These are phyloP conservation scores for Callyntrura guangdongensis DNA, from an alignment of 2,888 invertebrate genomes.

Conservation along the genomic window DNA sequence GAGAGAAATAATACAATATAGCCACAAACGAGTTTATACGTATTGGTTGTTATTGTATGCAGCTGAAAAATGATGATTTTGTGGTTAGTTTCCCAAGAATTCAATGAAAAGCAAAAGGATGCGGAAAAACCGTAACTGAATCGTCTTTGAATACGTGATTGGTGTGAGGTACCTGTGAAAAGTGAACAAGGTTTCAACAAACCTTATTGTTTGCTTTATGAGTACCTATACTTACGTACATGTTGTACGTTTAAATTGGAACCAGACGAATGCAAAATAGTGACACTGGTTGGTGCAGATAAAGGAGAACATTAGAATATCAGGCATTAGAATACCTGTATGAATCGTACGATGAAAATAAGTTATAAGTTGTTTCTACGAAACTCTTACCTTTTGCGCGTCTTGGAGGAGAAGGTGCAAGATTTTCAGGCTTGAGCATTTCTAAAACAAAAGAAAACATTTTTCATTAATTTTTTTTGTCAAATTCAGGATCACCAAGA, in stretches of 20 bases:
- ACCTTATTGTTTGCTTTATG: not conserved
- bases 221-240: too few relatives aligned
- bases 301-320: not conserved
- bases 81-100: not conserved
- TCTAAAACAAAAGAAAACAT: constrained; percentile 25
- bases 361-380: not conserved
- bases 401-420: constrained; percentile 54
- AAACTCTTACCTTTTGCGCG: constrained; percentile 61
- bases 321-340: not conserved
- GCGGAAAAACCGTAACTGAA: constrained; percentile 3
- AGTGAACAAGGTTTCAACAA: not conserved
- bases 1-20: not conserved
- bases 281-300: too few relatives aligned
- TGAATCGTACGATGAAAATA: too few relatives aligned
- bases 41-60: not conserved
- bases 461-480: not conserved
- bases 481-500: not conserved
- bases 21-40: not conserved
- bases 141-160: constrained; percentile 2
- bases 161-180: constrained; percentile 25
- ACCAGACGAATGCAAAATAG: not conserved
- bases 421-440: not conserved
- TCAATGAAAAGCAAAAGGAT: constrained; percentile 7
- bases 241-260: not conserved
- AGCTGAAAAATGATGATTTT: not conserved